Conservation (phyloP, 2,113 vertebrate species). For the Otus sunia region DNA sequence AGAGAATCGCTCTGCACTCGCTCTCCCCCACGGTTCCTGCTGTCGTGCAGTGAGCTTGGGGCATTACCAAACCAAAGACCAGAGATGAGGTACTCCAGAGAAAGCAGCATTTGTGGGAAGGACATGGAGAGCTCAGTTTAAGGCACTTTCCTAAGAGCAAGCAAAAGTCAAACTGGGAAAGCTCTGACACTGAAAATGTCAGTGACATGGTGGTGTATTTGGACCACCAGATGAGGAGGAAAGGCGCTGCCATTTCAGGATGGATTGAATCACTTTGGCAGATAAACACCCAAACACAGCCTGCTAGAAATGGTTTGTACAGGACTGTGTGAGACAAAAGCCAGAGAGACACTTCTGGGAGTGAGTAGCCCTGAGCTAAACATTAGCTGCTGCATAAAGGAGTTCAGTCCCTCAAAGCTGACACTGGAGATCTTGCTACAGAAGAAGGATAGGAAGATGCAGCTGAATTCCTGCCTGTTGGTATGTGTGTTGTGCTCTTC, state of each 20-base stretch:
- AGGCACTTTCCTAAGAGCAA: not conserved
- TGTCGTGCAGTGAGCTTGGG: not conserved
- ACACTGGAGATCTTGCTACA: not conserved
- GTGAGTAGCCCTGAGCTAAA: not conserved
- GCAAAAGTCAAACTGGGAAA: not conserved
- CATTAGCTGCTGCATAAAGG: not conserved
- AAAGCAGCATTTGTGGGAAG: not conserved
- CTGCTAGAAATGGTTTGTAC: not conserved
- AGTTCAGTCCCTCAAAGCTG: not conserved
- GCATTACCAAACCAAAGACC: not conserved
- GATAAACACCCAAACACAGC: not conserved
- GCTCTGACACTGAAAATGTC: not conserved
- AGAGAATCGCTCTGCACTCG: rapidly evolving
- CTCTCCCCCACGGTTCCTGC: rapidly evolving
- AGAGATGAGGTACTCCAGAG: not conserved
- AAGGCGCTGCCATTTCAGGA: not conserved
- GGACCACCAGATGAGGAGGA: not conserved
- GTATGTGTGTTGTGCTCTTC: not conserved
- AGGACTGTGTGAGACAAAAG: not conserved
- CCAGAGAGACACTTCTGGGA: not conserved
- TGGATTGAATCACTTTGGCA: not conserved
- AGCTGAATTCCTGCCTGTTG: not conserved
- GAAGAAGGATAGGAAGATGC: not conserved
- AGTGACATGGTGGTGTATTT: not conserved
- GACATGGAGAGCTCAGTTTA: not conserved